Conservation (phyloP, 2,888 invertebrate species). For the Agrypnus murinus region DNA sequence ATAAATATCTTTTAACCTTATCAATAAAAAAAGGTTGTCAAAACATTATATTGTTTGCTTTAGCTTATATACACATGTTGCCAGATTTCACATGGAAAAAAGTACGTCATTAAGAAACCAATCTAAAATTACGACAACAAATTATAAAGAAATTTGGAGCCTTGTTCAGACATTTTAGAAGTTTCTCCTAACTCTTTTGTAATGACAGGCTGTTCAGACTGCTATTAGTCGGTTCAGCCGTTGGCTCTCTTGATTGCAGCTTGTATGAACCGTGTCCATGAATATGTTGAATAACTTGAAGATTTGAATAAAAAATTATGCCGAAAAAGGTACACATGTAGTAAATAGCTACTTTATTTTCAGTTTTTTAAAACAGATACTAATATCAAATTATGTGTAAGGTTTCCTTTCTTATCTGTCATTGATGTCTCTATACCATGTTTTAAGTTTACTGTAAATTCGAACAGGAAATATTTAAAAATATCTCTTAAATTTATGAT, state of each 20-base stretch:
- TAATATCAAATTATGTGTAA: background rate
- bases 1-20: too few species aligned
- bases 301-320: background rate
- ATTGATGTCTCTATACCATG: conserved; percentile 25
- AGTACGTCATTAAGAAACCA: conserved; percentile 33
- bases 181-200: conserved; percentile 69
- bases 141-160: conserved; percentile 70
- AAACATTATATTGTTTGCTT: too few species aligned
- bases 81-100: conserved; percentile 36
- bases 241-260: conserved; percentile 51
- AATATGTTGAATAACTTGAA: conserved; percentile 15
- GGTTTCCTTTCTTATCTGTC: conserved; percentile 20
- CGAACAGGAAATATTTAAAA: too few species aligned
- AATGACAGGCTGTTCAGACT: conserved; percentile 65
- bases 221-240: conserved; percentile 53
- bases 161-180: conserved; percentile 63
- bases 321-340: too few species aligned
- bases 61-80: conserved; percentile 8
- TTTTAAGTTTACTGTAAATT: too few species aligned
- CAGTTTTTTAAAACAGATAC: too few species aligned
- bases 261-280: conserved; percentile 26
- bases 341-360: too few species aligned
- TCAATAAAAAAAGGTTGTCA: too few species aligned
- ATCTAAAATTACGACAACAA: conserved; percentile 57
- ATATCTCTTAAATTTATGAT: too few species aligned